These are phyloP conservation scores for Clarias macrocephalus DNA, from an alignment of 2,113 vertebrate genomes.

Conservation along the genomic window DNA sequence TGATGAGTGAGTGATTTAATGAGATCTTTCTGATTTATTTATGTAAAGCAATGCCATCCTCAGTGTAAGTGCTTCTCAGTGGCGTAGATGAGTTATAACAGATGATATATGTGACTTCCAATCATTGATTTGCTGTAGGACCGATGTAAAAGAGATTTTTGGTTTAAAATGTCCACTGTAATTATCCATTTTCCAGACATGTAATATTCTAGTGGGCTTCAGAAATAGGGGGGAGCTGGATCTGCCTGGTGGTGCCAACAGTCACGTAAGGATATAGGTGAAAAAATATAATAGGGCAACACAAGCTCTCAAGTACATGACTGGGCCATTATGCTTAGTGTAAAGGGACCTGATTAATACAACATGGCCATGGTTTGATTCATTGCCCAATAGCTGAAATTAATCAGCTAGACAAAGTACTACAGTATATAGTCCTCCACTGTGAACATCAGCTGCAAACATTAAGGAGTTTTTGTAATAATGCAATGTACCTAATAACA, in stretches of 20 bases:
- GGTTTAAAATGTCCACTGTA: slow-evolving; percentile 11
- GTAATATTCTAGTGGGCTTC: slow-evolving; percentile 14
- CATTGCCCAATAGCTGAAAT: slow-evolving; percentile 8
- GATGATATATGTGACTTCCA: slow-evolving; percentile 14
- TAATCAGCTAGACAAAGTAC: slow-evolving; percentile 1
- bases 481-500: background rate
- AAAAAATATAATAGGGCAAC: slow-evolving; percentile 20
- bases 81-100: slow-evolving; percentile 7
- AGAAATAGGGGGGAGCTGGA: slow-evolving; percentile 4
- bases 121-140: slow-evolving; percentile 18
- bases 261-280: slow-evolving; percentile 10
- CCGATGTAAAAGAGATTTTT: slow-evolving; percentile 8
- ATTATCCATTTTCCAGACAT: slow-evolving; percentile 34
- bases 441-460: background rate
- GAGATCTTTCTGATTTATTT: background rate
- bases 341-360: slow-evolving; percentile 20
- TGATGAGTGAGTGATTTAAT: background rate
- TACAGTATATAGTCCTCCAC: background rate
- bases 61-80: background rate
- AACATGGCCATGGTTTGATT: slow-evolving; percentile 2
- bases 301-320: slow-evolving; percentile 4
- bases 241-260: slow-evolving; percentile 39
- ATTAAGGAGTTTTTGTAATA: slow-evolving; percentile 16
- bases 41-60: background rate
- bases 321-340: slow-evolving; percentile 6